phyloP scores from a whole-genome alignment of 2,888 invertebrate genomes.

The Tenthredo mesomela region DNA sequence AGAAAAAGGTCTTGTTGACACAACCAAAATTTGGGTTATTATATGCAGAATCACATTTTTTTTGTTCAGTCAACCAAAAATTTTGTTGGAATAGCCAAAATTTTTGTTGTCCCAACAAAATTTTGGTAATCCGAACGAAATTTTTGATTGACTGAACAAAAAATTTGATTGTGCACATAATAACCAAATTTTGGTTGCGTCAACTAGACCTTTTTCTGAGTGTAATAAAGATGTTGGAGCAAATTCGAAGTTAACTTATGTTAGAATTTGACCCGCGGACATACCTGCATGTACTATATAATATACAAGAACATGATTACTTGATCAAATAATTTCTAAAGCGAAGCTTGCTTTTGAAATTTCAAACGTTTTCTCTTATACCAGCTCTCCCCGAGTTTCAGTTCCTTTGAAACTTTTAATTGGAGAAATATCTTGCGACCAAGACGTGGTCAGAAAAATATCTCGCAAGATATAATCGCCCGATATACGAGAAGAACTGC shows the following conservation, averaged over 20 bases:
- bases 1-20: too few relatives aligned
- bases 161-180: too few relatives aligned
- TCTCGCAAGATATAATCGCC: constrained; percentile 26
- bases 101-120: too few relatives aligned
- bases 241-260: not conserved
- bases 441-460: constrained; percentile 29
- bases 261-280: not conserved
- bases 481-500: not conserved
- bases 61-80: too few relatives aligned
- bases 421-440: constrained; percentile 28
- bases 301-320: not conserved
- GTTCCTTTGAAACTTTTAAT: constrained; percentile 37
- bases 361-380: not conserved
- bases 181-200: too few relatives aligned
- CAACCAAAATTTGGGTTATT: too few relatives aligned
- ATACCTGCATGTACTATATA: not conserved
- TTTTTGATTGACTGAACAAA: too few relatives aligned
- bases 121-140: too few relatives aligned
- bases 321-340: constrained; percentile 20
- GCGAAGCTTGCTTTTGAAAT: constrained; percentile 13
- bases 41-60: too few relatives aligned
- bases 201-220: too few relatives aligned
- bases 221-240: not conserved
- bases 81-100: too few relatives aligned
- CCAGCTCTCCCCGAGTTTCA: too few relatives aligned